A percentile compares a stretch with the other conserved stretches of the same genome.
These are phyloP conservation scores for Archips crataeganus DNA, from an alignment of 2,888 invertebrate genomes.

Conservation along the genomic window DNA sequence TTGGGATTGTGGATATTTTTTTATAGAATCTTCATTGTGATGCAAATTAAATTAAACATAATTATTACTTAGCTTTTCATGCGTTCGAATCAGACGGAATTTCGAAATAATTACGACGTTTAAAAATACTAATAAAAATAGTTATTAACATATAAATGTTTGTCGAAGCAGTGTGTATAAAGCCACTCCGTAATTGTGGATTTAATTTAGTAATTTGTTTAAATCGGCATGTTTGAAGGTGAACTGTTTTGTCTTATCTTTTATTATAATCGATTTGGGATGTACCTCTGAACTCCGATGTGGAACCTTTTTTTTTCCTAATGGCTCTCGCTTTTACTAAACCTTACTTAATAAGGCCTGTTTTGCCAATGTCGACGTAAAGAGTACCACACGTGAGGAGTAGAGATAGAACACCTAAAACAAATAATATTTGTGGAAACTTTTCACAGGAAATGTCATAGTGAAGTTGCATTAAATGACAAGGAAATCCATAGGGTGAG, in stretches of 20 bases:
- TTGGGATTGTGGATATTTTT: neutral
- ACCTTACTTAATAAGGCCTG: too few relatives aligned
- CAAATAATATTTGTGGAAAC: too few relatives aligned
- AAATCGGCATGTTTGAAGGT: neutral
- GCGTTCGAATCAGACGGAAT: neutral
- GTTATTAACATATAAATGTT: neutral
- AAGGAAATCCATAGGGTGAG: too few relatives aligned
- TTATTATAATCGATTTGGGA: neutral
- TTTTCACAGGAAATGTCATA: too few relatives aligned
- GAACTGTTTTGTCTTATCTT: neutral
- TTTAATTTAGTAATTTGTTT: neutral
- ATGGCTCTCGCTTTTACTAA: too few relatives aligned
- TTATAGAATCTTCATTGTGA: neutral
- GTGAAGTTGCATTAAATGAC: too few relatives aligned
- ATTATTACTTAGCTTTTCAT: neutral
- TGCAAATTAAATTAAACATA: neutral
- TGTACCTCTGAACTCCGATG: too few relatives aligned
- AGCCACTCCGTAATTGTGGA: neutral
- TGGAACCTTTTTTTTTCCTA: too few relatives aligned
- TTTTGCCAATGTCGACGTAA: too few relatives aligned
- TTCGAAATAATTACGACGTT: neutral
- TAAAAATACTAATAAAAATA: slow-evolving; percentile 1
- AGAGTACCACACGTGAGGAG: too few relatives aligned
- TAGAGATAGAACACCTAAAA: too few relatives aligned
- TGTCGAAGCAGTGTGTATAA: neutral